phyloP scores from a whole-genome alignment of 2,888 invertebrate genomes.

The Autographa gamma region DNA sequence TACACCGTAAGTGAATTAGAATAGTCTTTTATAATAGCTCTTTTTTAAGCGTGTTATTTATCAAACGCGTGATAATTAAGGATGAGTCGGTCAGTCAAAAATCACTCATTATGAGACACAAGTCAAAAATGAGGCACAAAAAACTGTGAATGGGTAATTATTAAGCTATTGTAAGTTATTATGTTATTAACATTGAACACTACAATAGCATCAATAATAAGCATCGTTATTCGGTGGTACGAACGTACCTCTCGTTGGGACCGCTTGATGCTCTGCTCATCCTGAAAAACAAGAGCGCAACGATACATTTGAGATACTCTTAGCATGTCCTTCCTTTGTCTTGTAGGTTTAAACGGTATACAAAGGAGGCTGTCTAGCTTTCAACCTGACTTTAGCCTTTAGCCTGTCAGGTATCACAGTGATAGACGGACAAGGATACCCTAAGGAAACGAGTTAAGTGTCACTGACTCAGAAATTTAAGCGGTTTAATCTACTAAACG shows the following conservation, averaged over 20 bases:
- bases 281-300: slow-evolving; percentile 58
- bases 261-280: slow-evolving; percentile 56
- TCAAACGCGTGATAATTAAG: not conserved
- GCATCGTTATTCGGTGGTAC: slow-evolving; percentile 49
- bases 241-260: slow-evolving; percentile 58
- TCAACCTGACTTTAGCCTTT: slow-evolving; percentile 7
- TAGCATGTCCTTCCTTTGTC: slow-evolving; percentile 12
- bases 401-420: slow-evolving; percentile 12
- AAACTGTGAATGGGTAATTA: not conserved
- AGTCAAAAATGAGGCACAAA: no score
- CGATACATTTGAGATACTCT: slow-evolving; percentile 27
- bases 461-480: not conserved
- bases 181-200: slow-evolving; percentile 47
- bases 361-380: slow-evolving; percentile 31
- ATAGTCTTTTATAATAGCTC: not conserved
- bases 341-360: not conserved
- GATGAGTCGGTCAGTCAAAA: not conserved
- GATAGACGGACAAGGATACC: slow-evolving; percentile 18
- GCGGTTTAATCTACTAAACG: not conserved
- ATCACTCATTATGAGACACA: not conserved
- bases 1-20: slow-evolving; percentile 4
- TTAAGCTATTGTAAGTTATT: slow-evolving; percentile 19
- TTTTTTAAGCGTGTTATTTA: no score
- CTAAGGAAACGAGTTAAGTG: not conserved
- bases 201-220: slow-evolving; percentile 29